These are phyloP conservation scores for Chorisops tibialis DNA, from an alignment of 2,888 invertebrate species.

Conservation along the genomic window DNA sequence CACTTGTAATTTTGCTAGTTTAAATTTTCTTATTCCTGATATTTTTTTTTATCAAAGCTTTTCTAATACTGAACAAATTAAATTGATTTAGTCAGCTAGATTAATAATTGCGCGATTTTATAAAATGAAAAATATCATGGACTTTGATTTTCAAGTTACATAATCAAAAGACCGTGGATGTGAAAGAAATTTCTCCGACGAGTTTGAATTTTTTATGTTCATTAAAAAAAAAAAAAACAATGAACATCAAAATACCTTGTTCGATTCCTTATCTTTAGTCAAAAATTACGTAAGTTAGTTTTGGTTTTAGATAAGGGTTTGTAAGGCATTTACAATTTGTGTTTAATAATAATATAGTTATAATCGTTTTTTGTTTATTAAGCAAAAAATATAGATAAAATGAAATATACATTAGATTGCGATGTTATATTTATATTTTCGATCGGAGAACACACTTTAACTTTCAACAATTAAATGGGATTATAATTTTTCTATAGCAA, in stretches of 20 bases:
- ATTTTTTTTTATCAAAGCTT: no score
- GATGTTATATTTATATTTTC: no score
- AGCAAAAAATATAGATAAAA: background rate
- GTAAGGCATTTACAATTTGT: slow-evolving; percentile 23
- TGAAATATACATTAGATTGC: background rate
- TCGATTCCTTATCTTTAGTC: slow-evolving; percentile 19
- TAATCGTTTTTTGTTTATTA: background rate
- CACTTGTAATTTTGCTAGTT: no score
- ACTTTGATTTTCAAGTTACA: slow-evolving; percentile 14
- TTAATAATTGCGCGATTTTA: background rate
- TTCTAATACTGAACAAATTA: no score
- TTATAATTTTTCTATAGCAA: no score
- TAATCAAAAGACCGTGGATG: slow-evolving; percentile 24
- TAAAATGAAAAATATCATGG: slow-evolving; percentile 21
- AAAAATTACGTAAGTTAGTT: slow-evolving; percentile 3
- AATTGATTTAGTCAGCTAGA: no score
- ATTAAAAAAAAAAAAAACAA: background rate
- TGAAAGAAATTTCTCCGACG: slow-evolving; percentile 27
- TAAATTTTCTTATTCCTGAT: no score
- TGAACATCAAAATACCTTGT: slow-evolving; percentile 18
- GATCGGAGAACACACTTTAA: no score
- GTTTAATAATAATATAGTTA: background rate
- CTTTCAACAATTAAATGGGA: no score
- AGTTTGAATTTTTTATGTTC: slow-evolving; percentile 15
- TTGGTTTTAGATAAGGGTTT: slow-evolving; percentile 10